These are phyloP conservation scores for Heteromormyrus szaboi DNA, from an alignment of 2,797 vertebrate species.

Conservation along the genomic window DNA sequence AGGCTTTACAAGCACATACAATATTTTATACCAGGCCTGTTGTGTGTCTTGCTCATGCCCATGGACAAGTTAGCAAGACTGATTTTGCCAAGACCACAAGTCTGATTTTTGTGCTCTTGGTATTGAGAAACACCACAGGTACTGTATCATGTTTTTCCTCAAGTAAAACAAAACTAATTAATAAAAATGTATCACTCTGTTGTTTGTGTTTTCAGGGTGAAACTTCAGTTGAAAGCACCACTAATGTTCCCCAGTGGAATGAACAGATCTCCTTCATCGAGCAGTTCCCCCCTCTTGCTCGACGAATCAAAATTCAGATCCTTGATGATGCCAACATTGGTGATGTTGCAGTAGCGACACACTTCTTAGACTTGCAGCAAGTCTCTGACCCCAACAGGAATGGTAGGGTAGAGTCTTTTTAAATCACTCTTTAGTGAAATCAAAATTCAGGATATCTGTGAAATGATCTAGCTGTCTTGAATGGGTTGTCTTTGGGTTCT, in stretches of 20 bases:
- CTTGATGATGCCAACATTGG: conserved; percentile 77
- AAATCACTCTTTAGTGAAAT: not conserved
- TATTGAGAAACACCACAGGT: not conserved
- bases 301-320: conserved; percentile 78
- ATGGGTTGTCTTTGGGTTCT: conserved; percentile 22
- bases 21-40: not conserved
- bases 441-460: not conserved
- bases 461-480: not conserved
- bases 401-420: conserved; percentile 50
- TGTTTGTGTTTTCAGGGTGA: conserved; percentile 66
- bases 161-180: not conserved
- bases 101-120: not conserved
- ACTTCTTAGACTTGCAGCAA: conserved; percentile 80
- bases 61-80: not conserved
- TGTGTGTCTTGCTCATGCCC: not conserved
- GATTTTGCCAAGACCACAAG: not conserved
- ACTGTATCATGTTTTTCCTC: not conserved
- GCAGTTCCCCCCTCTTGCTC: conserved; percentile 83
- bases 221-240: conserved; percentile 70
- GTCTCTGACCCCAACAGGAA: conserved; percentile 81
- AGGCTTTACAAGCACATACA: not conserved
- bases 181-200: not conserved
- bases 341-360: conserved; percentile 79
- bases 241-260: conserved; percentile 75
- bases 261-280: conserved; percentile 89